phyloP scores from a whole-genome alignment of 2,888 invertebrate species.

The Yponomeuta cagnagella region DNA sequence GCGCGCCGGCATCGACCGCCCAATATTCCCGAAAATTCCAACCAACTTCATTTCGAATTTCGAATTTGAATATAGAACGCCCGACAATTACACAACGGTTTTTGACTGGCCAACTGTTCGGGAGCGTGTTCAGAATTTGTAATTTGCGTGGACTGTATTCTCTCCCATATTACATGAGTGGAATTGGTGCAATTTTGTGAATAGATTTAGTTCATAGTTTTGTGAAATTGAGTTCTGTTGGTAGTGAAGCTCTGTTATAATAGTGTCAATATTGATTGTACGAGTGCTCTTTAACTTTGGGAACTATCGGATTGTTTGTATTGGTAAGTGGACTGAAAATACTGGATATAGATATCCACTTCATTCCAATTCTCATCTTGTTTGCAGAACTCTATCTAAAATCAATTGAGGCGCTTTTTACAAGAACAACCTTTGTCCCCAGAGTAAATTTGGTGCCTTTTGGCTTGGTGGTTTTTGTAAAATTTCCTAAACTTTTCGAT shows the following conservation, averaged over 20 bases:
- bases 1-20: slow-evolving; percentile 35
- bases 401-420: too few species aligned
- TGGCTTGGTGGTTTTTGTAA: too few species aligned
- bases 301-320: not conserved
- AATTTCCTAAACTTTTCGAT: too few species aligned
- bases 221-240: not conserved
- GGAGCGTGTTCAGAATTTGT: not conserved
- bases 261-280: not conserved
- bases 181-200: not conserved
- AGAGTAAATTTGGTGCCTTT: too few species aligned
- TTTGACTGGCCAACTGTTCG: slow-evolving; percentile 15
- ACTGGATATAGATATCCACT: not conserved
- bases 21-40: slow-evolving; percentile 29
- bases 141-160: not conserved
- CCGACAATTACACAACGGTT: slow-evolving; percentile 22
- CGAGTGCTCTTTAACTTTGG: not conserved
- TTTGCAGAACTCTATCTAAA: too few species aligned
- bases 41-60: slow-evolving; percentile 19
- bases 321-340: not conserved
- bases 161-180: not conserved
- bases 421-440: too few species aligned
- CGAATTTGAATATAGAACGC: slow-evolving; percentile 28
- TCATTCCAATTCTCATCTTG: not conserved
- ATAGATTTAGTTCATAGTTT: not conserved
- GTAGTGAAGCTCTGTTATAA: not conserved